phyloP scores from a whole-genome alignment of 2,888 invertebrate species.

The Pasiphila rectangulata region DNA sequence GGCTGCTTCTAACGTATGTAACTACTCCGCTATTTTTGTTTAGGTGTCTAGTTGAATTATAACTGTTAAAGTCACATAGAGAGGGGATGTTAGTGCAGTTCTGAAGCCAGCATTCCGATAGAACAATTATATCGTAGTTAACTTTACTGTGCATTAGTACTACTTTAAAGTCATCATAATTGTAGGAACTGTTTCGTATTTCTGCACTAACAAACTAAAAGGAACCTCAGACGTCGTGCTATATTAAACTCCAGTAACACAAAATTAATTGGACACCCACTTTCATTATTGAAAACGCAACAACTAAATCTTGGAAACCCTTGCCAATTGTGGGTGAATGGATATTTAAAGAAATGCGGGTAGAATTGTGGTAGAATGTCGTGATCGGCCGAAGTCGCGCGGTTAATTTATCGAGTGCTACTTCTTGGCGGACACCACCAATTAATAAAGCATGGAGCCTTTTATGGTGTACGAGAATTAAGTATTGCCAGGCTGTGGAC shows the following conservation, averaged over 20 bases:
- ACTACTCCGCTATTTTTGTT: too few relatives aligned
- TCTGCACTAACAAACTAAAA: neutral
- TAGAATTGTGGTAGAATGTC: slow-evolving; percentile 41
- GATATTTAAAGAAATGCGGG: slow-evolving; percentile 21
- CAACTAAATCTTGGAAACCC: slow-evolving; percentile 22
- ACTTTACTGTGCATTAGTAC: too few relatives aligned
- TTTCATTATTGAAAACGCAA: slow-evolving; percentile 19
- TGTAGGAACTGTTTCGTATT: too few relatives aligned
- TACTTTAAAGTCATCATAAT: too few relatives aligned
- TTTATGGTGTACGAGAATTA: slow-evolving; percentile 19
- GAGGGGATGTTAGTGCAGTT: too few relatives aligned
- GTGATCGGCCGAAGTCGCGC: slow-evolving; percentile 44
- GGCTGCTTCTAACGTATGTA: too few relatives aligned
- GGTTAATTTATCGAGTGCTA: slow-evolving; percentile 35
- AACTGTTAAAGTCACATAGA: too few relatives aligned
- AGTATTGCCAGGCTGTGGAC: too few relatives aligned
- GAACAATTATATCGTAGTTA: too few relatives aligned
- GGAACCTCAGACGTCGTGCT: neutral
- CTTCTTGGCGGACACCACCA: slow-evolving; percentile 41
- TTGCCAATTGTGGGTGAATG: slow-evolving; percentile 13
- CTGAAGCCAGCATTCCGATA: too few relatives aligned
- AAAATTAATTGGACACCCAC: slow-evolving; percentile 1
- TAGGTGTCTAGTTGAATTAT: too few relatives aligned
- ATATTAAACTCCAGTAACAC: slow-evolving; percentile 1
- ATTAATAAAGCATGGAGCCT: slow-evolving; percentile 46